Evolutionary conservation across 2,797 vertebrate species (phyloP), one percentile per base, ranked within the genome.

Genomic region (Chaetophractus vellerosus): DNA sequence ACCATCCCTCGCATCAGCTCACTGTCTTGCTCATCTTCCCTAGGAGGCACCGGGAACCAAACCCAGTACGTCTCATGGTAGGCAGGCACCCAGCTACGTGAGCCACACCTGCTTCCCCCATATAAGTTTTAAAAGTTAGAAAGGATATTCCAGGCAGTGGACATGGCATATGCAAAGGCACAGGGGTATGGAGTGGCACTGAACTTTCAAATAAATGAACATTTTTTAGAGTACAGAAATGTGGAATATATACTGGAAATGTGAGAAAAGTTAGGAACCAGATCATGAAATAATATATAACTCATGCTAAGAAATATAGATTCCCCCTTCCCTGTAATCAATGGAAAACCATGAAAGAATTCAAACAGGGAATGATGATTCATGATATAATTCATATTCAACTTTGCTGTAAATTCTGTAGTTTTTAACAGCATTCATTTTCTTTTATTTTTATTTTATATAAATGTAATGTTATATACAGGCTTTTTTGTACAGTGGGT

Each of bases 81-180:
- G 45, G 45, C 10, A 8, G 45, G 45, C 10, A 10, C 45, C 45
- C 10, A 45, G 9, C 45, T 45, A 8, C 45, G 1, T 45, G 45
- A 45, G 45, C 45, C 45, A 45, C 45, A 45, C 9, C 45, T 10
- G 10, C 5, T 45, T 45, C 45, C 45, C 45, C 45, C 45, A 45
- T 45, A 72, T 74, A 75, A 57, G 76, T 52, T n/a, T 90, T 78
- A 90, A 41, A 68, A 80, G 19, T 33, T 80, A 68, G 36, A 81
- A 81, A 26, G 9, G 18, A 41, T 57, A 21, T 57, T 33, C 76
- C 23, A 26, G 23, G 16, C 48, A 76, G 3, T 78, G 38, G 11
- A 18, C 71, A 33, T 1, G 2, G 33, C 38, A 2, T 41, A 7
- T 57, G 45, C 5, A 68, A 88, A 74, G 33, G 18, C 69, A 74